Percentiles rank a stretch among this genome's conserved stretches.
Conservation (phyloP, 2,113 vertebrate genomes). For the Meriones unguiculatus region DNA sequence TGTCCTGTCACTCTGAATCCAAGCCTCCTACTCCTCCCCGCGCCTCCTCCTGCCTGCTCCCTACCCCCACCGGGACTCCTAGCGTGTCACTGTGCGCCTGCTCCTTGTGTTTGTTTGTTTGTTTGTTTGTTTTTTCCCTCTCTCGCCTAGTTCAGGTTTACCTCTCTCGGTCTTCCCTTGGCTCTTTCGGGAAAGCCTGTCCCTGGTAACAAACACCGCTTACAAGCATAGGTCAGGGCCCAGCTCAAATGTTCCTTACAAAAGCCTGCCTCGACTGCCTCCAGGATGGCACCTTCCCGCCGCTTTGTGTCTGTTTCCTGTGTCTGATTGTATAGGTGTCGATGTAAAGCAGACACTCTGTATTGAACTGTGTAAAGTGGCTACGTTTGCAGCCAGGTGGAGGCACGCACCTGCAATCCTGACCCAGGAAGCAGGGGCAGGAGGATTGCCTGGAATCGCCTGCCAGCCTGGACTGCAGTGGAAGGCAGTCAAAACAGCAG, state of each 20-base stretch:
- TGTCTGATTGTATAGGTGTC: slow-evolving; percentile 39
- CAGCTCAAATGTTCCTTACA: slow-evolving; percentile 9
- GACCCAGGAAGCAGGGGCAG: neutral
- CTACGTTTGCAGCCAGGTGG: neutral
- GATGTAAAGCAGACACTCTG: neutral
- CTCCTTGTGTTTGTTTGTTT: neutral
- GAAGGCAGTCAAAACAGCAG: neutral
- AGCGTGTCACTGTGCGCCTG: neutral
- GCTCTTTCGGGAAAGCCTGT: neutral
- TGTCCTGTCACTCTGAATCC: neutral
- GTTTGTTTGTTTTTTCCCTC: neutral
- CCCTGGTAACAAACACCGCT: neutral
- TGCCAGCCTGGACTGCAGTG: neutral
- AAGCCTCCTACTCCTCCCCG: neutral
- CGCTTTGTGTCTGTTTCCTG: neutral
- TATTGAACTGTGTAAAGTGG: neutral
- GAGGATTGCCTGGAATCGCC: neutral
- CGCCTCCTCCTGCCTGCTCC: neutral
- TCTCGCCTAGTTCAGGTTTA: neutral
- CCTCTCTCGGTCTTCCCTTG: slow-evolving; percentile 8
- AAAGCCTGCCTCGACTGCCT: neutral
- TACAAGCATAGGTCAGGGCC: neutral
- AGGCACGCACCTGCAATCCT: neutral
- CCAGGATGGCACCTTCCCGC: slow-evolving; percentile 10
- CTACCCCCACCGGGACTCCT: neutral